Evolutionary conservation across 2,797 vertebrate genomes (phyloP), one percentile per base, ranked within the genome.

Genomic region (Smutsia temminckii): DNA sequence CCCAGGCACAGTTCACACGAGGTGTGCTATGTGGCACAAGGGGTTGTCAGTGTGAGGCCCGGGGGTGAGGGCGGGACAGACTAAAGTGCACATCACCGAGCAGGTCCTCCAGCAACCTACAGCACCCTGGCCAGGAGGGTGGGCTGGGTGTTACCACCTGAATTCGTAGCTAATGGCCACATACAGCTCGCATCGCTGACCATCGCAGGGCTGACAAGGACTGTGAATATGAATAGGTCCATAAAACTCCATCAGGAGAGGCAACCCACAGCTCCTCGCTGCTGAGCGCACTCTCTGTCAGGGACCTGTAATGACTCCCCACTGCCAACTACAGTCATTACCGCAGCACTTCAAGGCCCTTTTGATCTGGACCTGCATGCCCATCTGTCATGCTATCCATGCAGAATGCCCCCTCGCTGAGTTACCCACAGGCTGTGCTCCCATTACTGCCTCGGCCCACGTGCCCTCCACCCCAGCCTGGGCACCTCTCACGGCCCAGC

Each of bases 11-110:
- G 11, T 46, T 46, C 46, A 46, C 46, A 46, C 11, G 10, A 46
- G 46, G 46, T 46, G 46, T 46, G 46, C 46, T 46, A 46, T 46
- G 46, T 46, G 46, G 46, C 46, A 46, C 46, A 46, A 46, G 11
- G 46, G 46, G 46, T 46, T 46, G 46, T 46, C 46, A 46, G 46
- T 46, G 46, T 46, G 46, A 46, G 46, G 46, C 46, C 46, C 46
- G 46, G 46, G 46, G 46, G 46, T 46, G 46, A 46, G 11, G 46
- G 46, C 46, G 46, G 46, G 46, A 10, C 11, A 6, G 8, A 21
- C 37, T 59, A 18, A 21, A 17, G 40, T 13, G 0, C 2, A 3
- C 13, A 5, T 18, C 2, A 8, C 32, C 1, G 1, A 16, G 46
- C 46, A 46, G 46, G 46, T 53, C 25, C 74, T 53, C 37, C 11